phyloP scores from a whole-genome alignment of 1,140 invertebrate genomes.

The Eriosoma lanigerum region DNA sequence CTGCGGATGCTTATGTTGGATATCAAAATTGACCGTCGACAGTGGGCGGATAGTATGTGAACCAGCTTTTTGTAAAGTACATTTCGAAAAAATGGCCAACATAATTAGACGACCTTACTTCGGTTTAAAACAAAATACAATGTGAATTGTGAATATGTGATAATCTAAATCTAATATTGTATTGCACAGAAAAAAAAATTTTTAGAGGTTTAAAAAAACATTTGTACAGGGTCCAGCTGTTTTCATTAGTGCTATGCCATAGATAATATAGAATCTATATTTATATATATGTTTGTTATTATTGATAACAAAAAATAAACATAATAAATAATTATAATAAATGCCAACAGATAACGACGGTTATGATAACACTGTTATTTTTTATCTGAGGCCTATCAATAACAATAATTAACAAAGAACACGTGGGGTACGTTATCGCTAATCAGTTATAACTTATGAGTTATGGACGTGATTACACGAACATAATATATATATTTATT shows the following conservation, averaged over 20 bases:
- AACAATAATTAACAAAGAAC: too few species aligned
- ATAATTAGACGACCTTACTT: neutral
- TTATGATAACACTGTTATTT: too few species aligned
- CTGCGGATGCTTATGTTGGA: conserved; percentile 43
- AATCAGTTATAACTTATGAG: too few species aligned
- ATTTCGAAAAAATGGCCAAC: conserved; percentile 28
- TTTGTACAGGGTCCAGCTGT: conserved; percentile 23
- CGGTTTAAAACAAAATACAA: neutral
- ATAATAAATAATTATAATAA: too few species aligned
- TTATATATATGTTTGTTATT: neutral
- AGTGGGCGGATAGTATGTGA: conserved; percentile 1
- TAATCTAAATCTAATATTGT: neutral
- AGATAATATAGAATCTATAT: too few species aligned
- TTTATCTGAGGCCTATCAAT: too few species aligned
- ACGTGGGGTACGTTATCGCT: too few species aligned
- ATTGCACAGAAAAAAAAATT: conserved; percentile 6
- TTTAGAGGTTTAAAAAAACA: conserved; percentile 15
- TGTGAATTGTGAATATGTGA: too few species aligned
- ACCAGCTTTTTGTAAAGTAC: conserved; percentile 29
- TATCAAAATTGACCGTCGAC: conserved; percentile 38
- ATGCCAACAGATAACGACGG: neutral
- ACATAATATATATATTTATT: too few species aligned
- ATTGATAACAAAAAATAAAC: neutral
- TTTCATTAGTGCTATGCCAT: neutral
- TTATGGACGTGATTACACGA: too few species aligned